phyloP scores from a whole-genome alignment of 2,797 vertebrate species.

The Chaunax sp. region DNA sequence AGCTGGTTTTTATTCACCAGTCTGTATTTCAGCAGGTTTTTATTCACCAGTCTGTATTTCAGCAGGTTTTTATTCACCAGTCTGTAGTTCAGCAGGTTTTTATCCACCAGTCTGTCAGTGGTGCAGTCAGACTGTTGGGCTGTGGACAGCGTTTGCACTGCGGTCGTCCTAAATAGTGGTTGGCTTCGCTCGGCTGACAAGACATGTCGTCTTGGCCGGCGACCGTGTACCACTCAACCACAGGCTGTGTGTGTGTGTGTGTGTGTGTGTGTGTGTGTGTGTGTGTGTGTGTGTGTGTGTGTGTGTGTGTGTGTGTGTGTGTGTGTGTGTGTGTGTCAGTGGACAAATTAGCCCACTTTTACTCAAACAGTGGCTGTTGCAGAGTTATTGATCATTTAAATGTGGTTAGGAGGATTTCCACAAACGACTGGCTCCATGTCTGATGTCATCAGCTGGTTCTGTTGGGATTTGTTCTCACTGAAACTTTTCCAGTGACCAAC shows the following conservation, averaged over 20 bases:
- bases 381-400: conserved; percentile 29
- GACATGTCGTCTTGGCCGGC: conserved; percentile 64
- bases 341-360: conserved; percentile 28
- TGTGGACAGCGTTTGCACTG: conserved; percentile 53
- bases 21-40: too few species aligned
- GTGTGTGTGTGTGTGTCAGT: conserved; percentile 8
- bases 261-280: conserved; percentile 19
- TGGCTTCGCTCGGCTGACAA: conserved; percentile 60
- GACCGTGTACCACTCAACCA: conserved; percentile 59
- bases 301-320: conserved; percentile 18
- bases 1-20: too few species aligned
- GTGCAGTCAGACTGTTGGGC: conserved; percentile 31
- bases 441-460: neutral
- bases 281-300: neutral
- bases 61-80: too few species aligned
- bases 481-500: too few species aligned
- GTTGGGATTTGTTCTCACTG: neutral
- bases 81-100: neutral
- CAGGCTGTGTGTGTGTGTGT: conserved; percentile 45
- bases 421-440: neutral
- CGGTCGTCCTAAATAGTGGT: conserved; percentile 70
- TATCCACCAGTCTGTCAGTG: neutral
- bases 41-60: too few species aligned
- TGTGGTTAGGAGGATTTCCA: conserved; percentile 15
- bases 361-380: conserved; percentile 9